These are phyloP conservation scores for Lepidurus packardi DNA, from an alignment of 1,140 invertebrate species.

Conservation along the genomic window DNA sequence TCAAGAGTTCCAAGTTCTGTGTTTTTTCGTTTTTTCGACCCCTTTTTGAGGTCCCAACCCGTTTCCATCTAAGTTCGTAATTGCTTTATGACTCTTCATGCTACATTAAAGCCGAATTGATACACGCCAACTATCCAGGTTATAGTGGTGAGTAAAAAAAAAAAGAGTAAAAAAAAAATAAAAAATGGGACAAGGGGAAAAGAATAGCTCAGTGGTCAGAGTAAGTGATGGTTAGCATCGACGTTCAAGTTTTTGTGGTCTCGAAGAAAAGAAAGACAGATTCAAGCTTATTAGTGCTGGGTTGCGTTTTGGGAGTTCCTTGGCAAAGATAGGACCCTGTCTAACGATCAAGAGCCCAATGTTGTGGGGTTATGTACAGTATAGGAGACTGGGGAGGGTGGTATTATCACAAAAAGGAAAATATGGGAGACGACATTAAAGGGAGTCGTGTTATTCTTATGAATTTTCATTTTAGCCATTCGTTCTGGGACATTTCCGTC, in stretches of 20 bases:
- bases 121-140: not conserved
- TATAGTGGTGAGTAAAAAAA: not conserved
- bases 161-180: not conserved
- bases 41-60: no score
- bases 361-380: not conserved
- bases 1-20: no score
- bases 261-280: not conserved
- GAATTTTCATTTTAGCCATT: conserved; percentile 22
- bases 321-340: not conserved
- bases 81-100: no score
- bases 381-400: not conserved
- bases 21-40: not conserved
- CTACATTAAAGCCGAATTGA: no score
- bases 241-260: not conserved
- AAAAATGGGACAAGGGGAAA: conserved; percentile 21
- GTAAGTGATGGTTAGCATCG: not conserved
- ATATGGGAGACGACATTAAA: not conserved
- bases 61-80: no score
- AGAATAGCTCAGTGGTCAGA: not conserved
- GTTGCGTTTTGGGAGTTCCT: not conserved
- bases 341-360: not conserved
- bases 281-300: not conserved
- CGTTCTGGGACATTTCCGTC: conserved; percentile 21
- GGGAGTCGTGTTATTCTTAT: not conserved
- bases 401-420: not conserved